A percentile compares a stretch with the other conserved stretches of the same genome.
These are phyloP conservation scores for Argyrosomus regius DNA, from an alignment of 2,797 vertebrate species.

Conservation along the genomic window DNA sequence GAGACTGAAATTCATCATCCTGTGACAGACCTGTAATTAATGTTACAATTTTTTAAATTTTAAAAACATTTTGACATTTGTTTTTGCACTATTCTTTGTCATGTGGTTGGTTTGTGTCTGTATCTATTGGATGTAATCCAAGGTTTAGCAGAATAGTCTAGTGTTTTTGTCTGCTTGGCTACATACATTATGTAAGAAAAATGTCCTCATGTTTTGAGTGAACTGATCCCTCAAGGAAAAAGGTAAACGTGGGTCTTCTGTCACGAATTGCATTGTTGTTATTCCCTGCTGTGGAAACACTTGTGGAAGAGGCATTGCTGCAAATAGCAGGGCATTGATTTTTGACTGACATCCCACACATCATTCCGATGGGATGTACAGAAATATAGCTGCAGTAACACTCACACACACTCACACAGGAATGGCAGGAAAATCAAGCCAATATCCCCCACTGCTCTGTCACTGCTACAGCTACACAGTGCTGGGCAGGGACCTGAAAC, in stretches of 20 bases:
- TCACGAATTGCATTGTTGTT: background rate
- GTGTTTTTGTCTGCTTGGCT: background rate
- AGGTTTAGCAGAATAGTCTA: no score
- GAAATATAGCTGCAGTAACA: slow-evolving; percentile 16
- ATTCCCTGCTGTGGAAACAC: slow-evolving; percentile 6
- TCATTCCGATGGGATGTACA: slow-evolving; percentile 24
- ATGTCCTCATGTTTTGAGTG: background rate
- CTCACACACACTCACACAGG: background rate
- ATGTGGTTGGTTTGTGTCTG: no score
- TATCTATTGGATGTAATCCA: no score
- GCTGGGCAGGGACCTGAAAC: background rate
- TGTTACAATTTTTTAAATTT: background rate
- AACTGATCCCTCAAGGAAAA: background rate
- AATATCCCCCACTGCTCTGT: slow-evolving; percentile 10
- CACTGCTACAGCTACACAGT: background rate
- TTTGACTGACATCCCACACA: slow-evolving; percentile 33
- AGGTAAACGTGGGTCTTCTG: background rate
- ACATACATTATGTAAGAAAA: background rate
- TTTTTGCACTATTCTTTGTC: no score
- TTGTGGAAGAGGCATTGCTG: slow-evolving; percentile 16
- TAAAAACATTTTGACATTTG: background rate
- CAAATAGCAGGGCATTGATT: slow-evolving; percentile 48
- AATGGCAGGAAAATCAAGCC: slow-evolving; percentile 13
- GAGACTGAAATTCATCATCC: background rate
- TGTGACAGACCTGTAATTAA: background rate